A percentile compares a stretch with the other conserved stretches of the same genome.
phyloP scores from a whole-genome alignment of 2,888 invertebrate genomes.

The Drosophila helvetica region DNA sequence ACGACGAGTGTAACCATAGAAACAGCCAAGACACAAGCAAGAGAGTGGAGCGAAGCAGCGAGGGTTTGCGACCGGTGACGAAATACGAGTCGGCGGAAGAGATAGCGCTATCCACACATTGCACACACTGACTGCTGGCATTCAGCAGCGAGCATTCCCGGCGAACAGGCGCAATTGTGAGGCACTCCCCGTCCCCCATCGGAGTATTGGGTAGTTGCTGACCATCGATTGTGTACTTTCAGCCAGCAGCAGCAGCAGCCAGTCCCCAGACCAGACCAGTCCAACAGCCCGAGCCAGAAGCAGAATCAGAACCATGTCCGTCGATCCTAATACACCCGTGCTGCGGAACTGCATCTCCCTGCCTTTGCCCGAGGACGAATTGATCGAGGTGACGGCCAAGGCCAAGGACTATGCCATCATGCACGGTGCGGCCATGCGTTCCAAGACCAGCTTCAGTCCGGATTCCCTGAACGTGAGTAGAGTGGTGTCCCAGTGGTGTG shows the following conservation, averaged over 20 bases:
- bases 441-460: slow-evolving; percentile 87
- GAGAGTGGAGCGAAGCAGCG: background rate
- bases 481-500: background rate
- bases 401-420: slow-evolving; percentile 93
- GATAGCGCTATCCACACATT: background rate
- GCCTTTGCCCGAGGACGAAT: slow-evolving; percentile 87
- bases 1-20: background rate
- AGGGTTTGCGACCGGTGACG: background rate
- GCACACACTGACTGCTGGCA: background rate
- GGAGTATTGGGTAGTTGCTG: background rate
- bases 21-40: background rate
- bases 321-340: slow-evolving; percentile 62
- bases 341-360: slow-evolving; percentile 85
- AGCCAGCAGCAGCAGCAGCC: background rate
- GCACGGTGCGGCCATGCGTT: slow-evolving; percentile 93
- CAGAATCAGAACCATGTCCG: slow-evolving; percentile 46
- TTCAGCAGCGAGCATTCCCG: background rate
- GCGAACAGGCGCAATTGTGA: background rate
- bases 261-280: background rate
- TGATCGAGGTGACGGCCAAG: slow-evolving; percentile 88
- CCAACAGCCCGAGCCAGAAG: background rate
- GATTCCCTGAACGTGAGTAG: slow-evolving; percentile 87
- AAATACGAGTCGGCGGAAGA: background rate
- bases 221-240: background rate
- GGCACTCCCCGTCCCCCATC: background rate